These are phyloP conservation scores for Tetropium fuscum DNA, from an alignment of 2,888 invertebrate species.

Conservation along the genomic window DNA sequence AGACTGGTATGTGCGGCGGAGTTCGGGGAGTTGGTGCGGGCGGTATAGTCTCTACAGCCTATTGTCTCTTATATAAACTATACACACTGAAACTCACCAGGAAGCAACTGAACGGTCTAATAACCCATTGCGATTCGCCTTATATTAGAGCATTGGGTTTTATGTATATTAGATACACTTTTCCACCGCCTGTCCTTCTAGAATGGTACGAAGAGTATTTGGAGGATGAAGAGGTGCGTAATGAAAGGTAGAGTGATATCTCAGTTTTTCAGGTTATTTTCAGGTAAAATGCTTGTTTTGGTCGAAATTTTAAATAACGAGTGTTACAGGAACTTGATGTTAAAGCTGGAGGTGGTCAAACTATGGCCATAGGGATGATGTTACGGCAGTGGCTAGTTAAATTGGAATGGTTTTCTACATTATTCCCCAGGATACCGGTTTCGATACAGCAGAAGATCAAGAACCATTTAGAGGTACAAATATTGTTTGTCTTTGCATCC, in stretches of 20 bases:
- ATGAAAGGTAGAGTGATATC: slow-evolving; percentile 62
- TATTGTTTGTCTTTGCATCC: too few relatives aligned
- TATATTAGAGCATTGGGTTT: slow-evolving; percentile 95
- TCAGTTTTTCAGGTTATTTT: slow-evolving; percentile 38
- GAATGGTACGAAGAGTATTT: slow-evolving; percentile 98
- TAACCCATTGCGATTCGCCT: slow-evolving; percentile 96
- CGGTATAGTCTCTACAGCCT: slow-evolving; percentile 99
- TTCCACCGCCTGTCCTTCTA: slow-evolving; percentile 95
- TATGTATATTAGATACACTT: slow-evolving; percentile 91
- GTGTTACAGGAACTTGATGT: slow-evolving; percentile 89
- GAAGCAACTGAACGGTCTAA: slow-evolving; percentile 95
- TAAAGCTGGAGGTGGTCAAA: slow-evolving; percentile 96
- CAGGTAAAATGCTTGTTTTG: slow-evolving; percentile 8
- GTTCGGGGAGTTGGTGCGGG: slow-evolving; percentile 99
- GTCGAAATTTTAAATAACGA: slow-evolving; percentile 30
- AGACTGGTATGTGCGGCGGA: slow-evolving; percentile 99
- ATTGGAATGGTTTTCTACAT: slow-evolving; percentile 98
- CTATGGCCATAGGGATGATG: slow-evolving; percentile 93
- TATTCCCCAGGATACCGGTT: slow-evolving; percentile 98
- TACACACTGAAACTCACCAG: slow-evolving; percentile 97
- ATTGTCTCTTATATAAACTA: slow-evolving; percentile 97
- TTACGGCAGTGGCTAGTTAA: slow-evolving; percentile 93
- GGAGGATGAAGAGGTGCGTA: slow-evolving; percentile 90
- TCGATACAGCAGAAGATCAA: slow-evolving; percentile 96
- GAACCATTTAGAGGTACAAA: slow-evolving; percentile 74